These are phyloP conservation scores for Garrulus glandarius DNA, from an alignment of 2,797 vertebrate genomes.

Conservation along the genomic window DNA sequence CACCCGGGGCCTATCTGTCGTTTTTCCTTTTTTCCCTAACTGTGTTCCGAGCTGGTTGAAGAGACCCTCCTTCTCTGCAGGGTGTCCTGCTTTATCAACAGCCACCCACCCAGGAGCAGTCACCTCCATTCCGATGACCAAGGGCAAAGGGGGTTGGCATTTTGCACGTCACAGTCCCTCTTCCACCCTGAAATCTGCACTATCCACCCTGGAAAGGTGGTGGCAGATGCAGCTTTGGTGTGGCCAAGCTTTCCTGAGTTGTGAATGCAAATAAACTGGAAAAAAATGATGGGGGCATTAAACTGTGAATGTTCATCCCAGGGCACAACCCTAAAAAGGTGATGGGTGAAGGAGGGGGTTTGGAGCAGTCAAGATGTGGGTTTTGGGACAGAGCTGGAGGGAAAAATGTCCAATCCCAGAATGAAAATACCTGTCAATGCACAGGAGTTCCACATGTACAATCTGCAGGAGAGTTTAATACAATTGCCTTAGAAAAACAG, in stretches of 20 bases:
- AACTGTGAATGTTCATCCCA: not conserved
- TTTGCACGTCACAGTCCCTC: not conserved
- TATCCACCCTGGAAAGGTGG: not conserved
- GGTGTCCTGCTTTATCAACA: not conserved
- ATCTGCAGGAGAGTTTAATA: not conserved
- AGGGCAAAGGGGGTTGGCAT: not conserved
- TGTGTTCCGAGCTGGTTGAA: not conserved
- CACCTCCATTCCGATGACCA: fast-evolving
- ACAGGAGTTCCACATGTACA: not conserved
- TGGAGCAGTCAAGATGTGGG: not conserved
- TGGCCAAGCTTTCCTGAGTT: not conserved
- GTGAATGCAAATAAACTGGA: not conserved
- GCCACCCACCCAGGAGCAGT: not conserved
- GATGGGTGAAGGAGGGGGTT: not conserved
- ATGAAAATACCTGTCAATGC: not conserved
- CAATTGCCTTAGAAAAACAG: not conserved
- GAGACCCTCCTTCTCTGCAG: not conserved
- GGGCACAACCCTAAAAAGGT: not conserved
- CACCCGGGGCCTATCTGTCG: not conserved
- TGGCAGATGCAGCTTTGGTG: not conserved
- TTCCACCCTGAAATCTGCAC: not conserved
- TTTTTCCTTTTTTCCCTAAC: not conserved
- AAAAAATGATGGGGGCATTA: not conserved
- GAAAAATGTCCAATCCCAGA: not conserved
- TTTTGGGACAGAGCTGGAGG: not conserved